Base-by-base conservation (phyloP, 1,140 invertebrate species). In the Drosophila fuyamai region DNA sequence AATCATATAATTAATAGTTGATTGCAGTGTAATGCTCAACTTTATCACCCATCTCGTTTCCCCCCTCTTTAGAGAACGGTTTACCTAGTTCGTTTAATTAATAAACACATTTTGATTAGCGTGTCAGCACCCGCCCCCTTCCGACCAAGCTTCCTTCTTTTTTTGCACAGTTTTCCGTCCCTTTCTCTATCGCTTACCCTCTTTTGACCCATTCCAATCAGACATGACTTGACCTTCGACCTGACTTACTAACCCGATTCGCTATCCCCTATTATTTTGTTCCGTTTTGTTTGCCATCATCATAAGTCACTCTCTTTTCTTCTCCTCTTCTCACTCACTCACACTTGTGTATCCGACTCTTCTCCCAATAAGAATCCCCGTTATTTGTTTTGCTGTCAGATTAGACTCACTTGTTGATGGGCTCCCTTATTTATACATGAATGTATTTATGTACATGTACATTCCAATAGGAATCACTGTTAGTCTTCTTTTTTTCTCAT, bases 371-470 rank as follows among this genome's bases (percentile, higher is more conserved):
- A 32, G 65, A 83, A 85, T 80, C 72, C 56, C 61, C 77, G 68
- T 72, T 83, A 83, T 83, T 83, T 83, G 81, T 83, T 83, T 84
- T 72, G 76, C 76, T 83, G 81, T 83, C 81, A 83, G 81, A 83
- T 83, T 83, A 84, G 81, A 79, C 75, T 80, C 61, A 84, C 81
- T 83, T 83, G 81, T 83, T 84, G 81, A 83, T 79, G 76, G 60
- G 56, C 68, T 60, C 48, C 48, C 43, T 65, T 48, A 63, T 48
- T 63, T 63, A 62, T 62, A 14, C 60, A 32, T 41, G 9, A 18
- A 27, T 32, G 29, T 32, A 32, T 8, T 32, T 32, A 32, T 32
- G 29, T 32, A 32, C 29, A 48, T 48, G 47, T 32, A 48, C 47
- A 14, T 48, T 48, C 47, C 47, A 48, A 48, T 48, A 16, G 23